Conservation (phyloP, 2,113 vertebrate species). For the Platanista minor region DNA sequence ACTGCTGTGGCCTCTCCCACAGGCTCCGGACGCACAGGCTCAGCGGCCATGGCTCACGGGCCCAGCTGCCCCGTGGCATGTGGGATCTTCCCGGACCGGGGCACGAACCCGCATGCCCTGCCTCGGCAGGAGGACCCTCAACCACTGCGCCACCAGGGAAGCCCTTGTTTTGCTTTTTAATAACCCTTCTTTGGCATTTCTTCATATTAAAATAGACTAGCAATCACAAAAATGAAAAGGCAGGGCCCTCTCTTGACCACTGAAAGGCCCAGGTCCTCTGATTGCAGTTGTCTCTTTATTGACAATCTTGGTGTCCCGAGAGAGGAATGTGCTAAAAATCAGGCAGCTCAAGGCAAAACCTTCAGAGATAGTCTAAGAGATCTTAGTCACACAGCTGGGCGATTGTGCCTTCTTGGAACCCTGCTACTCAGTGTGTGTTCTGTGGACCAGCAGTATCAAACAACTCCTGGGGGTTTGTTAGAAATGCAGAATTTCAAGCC, state of each 20-base stretch:
- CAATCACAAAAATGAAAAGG: neutral
- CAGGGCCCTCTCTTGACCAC: neutral
- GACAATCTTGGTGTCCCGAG: neutral
- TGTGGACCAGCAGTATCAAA: neutral
- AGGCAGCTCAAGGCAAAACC: neutral
- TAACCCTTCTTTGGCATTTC: neutral
- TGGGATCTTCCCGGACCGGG: too few relatives aligned
- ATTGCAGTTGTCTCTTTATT: neutral
- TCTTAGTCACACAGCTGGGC: neutral
- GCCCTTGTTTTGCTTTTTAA: neutral
- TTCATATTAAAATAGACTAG: neutral
- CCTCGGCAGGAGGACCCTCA: too few relatives aligned
- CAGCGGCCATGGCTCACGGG: too few relatives aligned
- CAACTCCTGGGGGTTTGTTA: neutral
- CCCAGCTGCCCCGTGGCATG: too few relatives aligned
- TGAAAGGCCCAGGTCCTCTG: neutral
- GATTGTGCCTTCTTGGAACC: neutral
- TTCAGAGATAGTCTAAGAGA: neutral
- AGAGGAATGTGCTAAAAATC: neutral
- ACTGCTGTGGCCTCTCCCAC: too few relatives aligned
- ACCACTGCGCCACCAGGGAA: too few relatives aligned
- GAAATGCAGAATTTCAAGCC: neutral
- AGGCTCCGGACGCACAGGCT: too few relatives aligned
- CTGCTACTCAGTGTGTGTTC: neutral
- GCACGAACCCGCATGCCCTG: too few relatives aligned